Evolutionary conservation across 2,797 vertebrate genomes (phyloP).

Genomic region (Chelon labrosus): DNA sequence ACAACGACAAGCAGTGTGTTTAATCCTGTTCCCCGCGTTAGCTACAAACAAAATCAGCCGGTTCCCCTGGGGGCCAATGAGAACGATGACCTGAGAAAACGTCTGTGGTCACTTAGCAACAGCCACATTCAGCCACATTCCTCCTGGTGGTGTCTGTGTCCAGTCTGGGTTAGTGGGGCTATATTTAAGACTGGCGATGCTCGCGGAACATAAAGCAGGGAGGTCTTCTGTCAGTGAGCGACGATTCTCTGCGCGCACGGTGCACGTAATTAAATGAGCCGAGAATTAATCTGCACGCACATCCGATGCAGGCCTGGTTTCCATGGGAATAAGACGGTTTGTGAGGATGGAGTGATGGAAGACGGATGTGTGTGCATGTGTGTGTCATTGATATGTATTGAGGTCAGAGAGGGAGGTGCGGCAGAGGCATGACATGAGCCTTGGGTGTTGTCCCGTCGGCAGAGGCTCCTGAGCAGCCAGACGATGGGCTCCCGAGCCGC

Average conservation of each 20-base stretch:
- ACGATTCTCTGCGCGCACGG: conserved; percentile 21
- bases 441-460: conserved; percentile 46
- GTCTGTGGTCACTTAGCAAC: conserved; percentile 66
- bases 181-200: conserved; percentile 59
- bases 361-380: conserved; percentile 4
- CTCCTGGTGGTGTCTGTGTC: conserved; percentile 50
- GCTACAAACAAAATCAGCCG: background rate
- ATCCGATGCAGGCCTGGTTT: conserved; percentile 38
- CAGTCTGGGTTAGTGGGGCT: conserved; percentile 42
- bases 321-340: conserved; percentile 28
- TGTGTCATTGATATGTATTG: conserved; percentile 24
- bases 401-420: conserved; percentile 30
- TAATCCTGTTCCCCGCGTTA: background rate
- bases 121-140: conserved; percentile 40
- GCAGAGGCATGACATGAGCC: conserved; percentile 37
- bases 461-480: conserved; percentile 37
- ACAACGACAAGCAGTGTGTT: background rate
- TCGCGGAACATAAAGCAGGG: conserved; percentile 25
- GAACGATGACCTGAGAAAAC: conserved; percentile 29
- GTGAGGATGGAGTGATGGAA: conserved; percentile 21
- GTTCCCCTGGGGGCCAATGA: conserved; percentile 2
- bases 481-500: conserved; percentile 18
- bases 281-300: conserved; percentile 37
- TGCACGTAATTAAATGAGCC: conserved; percentile 31
- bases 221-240: conserved; percentile 22